Evolutionary conservation across 30 jellyfish, hydroid and myxozoan genomes (phyloP).

Genomic region (Pelagia noctiluca): DNA sequence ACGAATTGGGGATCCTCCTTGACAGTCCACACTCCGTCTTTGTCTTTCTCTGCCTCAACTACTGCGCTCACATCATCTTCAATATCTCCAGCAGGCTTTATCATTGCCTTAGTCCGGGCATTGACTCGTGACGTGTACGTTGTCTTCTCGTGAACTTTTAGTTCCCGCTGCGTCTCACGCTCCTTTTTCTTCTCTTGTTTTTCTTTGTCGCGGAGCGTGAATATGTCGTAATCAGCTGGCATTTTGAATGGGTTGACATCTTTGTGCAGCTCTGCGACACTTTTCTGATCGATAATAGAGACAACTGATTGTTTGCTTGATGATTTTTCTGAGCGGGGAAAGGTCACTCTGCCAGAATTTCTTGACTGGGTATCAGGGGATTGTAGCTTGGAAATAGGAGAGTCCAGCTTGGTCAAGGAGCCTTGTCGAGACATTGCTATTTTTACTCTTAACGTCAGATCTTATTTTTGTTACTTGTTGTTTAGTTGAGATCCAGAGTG

Average conservation of each 20-base stretch:
- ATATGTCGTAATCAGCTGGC: constrained; percentile 91
- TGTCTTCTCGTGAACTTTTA: constrained; percentile 88
- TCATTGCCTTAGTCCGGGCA: constrained; percentile 97
- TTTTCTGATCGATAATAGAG: constrained; percentile 16
- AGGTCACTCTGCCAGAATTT: constrained; percentile 50
- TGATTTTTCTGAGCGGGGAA: constrained; percentile 68
- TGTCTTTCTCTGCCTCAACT: constrained; percentile 63
- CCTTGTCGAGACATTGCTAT: constrained; percentile 54
- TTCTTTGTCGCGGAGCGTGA: constrained; percentile 91
- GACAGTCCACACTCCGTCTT: constrained; percentile 82
- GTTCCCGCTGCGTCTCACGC: constrained; percentile 78
- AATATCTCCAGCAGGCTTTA: constrained; percentile 97
- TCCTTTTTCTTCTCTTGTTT: constrained; percentile 89
- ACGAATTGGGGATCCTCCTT: constrained; percentile 96
- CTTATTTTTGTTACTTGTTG: not conserved
- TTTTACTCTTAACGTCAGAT: not conserved
- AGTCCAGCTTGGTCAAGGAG: constrained; percentile 39
- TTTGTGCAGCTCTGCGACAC: constrained; percentile 16
- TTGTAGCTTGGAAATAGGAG: constrained; percentile 45
- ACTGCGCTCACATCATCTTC: constrained; percentile 83
- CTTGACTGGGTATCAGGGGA: constrained; percentile 46
- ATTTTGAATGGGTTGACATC: constrained; percentile 91
- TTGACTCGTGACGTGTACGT: constrained; percentile 95
- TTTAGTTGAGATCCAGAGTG: too few species aligned
- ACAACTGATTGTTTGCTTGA: constrained; percentile 44